Evolutionary conservation across 2,888 invertebrate genomes (phyloP), one percentile per base, ranked within the genome.

Genomic region (Adelognathus sp.): DNA sequence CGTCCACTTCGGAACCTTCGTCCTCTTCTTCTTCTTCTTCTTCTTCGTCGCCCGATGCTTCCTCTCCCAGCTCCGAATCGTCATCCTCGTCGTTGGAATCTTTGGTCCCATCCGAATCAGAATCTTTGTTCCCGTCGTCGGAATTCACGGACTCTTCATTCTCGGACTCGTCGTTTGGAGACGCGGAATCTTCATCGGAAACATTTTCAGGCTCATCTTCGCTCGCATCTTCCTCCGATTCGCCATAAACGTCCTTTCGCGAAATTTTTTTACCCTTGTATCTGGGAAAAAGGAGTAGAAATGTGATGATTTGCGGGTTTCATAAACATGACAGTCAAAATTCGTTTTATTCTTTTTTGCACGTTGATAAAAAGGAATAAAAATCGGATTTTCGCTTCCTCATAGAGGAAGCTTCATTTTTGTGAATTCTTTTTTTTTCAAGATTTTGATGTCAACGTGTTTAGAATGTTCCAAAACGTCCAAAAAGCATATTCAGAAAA

Each of bases 231-330:
- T 83, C 87, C 83, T 69, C n/a, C n/a, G n/a, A n/a, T n/a, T n/a
- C 83, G 64, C 82, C 86, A 41, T 89, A 87, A 72, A 88, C 58
- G 63, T 90, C 85, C 87, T 94, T 95, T 31, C 96, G 93, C 0
- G 95, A 94, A 0, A 93, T 92, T 81, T 95, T 94, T 90, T 94
- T 94, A 0, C 97, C 97, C 56, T 94, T 94, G 89, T 97, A 98
- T 84, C 91, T 91, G 54, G 7, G 14, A 0, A 58, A 41, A 73
- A 71, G 76, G 67, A 46, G 58, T 54, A 69, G 44, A 16, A 58
- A 64, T 58, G 54, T 27, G 1, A 36, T 21, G 9, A 33, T 58
- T 31, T 4, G 58, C 0, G 67, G 61, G 24, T 36, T 56, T 39
- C 16, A 29, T 46, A 5, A 41, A 3, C n/a, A n/a, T 5, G 36